These are phyloP conservation scores for Aelia acuminata DNA, from an alignment of 2,888 invertebrate genomes.

Conservation along the genomic window DNA sequence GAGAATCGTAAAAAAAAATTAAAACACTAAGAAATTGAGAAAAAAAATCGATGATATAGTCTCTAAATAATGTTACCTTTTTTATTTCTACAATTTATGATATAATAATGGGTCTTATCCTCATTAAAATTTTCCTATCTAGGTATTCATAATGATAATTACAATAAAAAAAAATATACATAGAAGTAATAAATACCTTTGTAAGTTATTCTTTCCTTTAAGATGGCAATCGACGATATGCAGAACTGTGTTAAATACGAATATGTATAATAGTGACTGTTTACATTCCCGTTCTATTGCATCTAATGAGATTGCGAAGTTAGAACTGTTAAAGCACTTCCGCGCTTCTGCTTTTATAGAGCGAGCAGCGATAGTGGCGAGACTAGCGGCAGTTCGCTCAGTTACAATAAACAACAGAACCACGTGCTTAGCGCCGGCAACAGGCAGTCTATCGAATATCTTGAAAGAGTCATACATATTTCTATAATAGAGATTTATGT, in stretches of 20 bases:
- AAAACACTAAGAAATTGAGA: no score
- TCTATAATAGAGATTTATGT: no score
- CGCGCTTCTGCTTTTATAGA: constrained; percentile 28
- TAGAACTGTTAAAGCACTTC: constrained; percentile 16
- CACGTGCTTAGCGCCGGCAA: constrained; percentile 14
- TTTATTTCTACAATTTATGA: no score
- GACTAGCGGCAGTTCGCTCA: not conserved
- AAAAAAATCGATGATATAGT: no score
- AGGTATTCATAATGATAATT: not conserved
- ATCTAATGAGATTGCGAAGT: not conserved
- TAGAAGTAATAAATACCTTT: not conserved
- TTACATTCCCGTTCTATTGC: not conserved
- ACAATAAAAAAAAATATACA: not conserved
- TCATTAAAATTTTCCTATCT: not conserved
- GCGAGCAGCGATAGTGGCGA: not conserved
- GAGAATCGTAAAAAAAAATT: no score
- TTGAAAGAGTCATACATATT: not conserved
- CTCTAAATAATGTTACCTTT: no score
- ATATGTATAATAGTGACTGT: not conserved
- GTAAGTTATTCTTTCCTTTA: not conserved
- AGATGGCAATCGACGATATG: not conserved
- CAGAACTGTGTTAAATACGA: not conserved
- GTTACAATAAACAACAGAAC: constrained; percentile 22
- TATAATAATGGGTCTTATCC: not conserved
- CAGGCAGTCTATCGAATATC: not conserved